phyloP scores from a whole-genome alignment of 2,113 vertebrate species.

The Semnornis frantzii region DNA sequence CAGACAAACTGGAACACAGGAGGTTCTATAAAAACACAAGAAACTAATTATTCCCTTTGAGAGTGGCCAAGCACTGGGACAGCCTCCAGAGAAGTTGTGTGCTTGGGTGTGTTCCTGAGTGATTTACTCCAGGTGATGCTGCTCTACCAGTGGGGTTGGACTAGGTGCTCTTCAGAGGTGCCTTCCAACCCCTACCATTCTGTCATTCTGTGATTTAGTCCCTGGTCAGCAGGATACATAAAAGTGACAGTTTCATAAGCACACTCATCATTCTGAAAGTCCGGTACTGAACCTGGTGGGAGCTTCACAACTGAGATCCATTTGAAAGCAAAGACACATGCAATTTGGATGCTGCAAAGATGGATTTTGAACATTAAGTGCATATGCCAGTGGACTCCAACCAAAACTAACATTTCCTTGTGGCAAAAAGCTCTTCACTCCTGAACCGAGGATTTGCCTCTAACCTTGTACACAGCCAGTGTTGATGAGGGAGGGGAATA shows the following conservation, averaged over 20 bases:
- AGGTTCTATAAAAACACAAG: no score
- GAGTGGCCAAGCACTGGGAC: no score
- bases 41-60: no score
- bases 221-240: neutral
- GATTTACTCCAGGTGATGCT: no score
- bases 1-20: no score
- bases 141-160: no score
- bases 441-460: neutral
- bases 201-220: neutral
- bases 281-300: neutral
- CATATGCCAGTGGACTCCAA: neutral
- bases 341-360: neutral
- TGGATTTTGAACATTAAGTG: neutral
- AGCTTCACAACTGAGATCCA: neutral
- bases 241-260: neutral
- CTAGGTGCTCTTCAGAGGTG: no score
- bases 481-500: constrained; percentile 44
- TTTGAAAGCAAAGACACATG: neutral
- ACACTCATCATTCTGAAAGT: neutral
- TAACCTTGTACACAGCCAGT: neutral
- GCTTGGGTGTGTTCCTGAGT: no score
- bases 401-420: neutral
- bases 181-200: no score
- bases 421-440: neutral
- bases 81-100: no score